phyloP scores from a whole-genome alignment of 2,888 invertebrate genomes.

The Lasioglossum leucozonium region DNA sequence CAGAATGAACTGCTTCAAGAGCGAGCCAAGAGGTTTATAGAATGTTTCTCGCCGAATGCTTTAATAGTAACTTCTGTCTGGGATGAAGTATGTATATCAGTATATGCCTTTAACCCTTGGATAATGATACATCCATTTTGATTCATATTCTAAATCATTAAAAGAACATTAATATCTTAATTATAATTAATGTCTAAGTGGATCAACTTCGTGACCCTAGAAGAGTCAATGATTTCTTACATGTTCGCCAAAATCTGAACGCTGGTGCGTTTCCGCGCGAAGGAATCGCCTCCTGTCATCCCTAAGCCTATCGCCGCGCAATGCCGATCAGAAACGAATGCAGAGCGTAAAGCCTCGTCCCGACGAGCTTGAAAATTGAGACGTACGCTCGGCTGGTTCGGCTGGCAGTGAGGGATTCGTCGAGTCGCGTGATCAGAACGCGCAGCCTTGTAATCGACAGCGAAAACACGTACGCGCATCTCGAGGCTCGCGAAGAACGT shows the following conservation, averaged over 20 bases:
- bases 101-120: neutral
- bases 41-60: neutral
- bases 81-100: too few relatives aligned
- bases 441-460: conserved; percentile 45
- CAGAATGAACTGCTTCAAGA: neutral
- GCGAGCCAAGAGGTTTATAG: neutral
- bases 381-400: neutral
- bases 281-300: neutral
- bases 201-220: too few relatives aligned
- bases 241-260: too few relatives aligned
- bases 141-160: neutral
- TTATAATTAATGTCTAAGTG: too few relatives aligned
- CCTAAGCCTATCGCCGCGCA: neutral
- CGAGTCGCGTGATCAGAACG: conserved; percentile 15
- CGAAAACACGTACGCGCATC: conserved; percentile 36
- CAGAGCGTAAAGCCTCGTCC: neutral
- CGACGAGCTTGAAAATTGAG: conserved; percentile 23
- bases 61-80: too few relatives aligned
- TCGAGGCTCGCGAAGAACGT: conserved; percentile 26
- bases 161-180: too few relatives aligned
- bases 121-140: neutral
- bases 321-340: neutral
- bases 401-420: conserved; percentile 4
- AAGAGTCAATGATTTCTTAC: too few relatives aligned
- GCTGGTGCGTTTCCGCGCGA: too few relatives aligned